Base-by-base conservation (phyloP, 2,113 vertebrate genomes). In the Sarotherodon lohbergeri region DNA sequence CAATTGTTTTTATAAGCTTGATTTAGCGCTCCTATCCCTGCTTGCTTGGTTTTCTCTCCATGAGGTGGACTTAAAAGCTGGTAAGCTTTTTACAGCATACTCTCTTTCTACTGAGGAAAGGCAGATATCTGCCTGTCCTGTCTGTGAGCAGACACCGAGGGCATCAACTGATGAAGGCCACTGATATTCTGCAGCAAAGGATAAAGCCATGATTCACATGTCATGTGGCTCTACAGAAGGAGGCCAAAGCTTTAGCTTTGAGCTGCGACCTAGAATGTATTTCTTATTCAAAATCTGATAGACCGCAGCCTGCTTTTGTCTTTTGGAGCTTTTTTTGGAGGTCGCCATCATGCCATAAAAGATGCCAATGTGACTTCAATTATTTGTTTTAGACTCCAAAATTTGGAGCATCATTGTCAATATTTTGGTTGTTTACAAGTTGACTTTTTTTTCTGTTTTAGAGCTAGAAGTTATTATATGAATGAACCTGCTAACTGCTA, bases 181-280 rank as follows among this genome's bases (percentile, higher is more conserved):
- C 86, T 84, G 86, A 89, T 90, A 82, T 82, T 87, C 83, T 86
- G 86, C 81, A 16, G 63, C 22, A 27, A 11, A 66, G 50, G 68
- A 90, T 88, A 84, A 89, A 90, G 24, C 73, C 39, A 34, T 88
- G 87, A 91, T 76, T 91, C 89, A 86, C 36, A 86, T 68, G 19
- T 81, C 54, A 36, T 71, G 76, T 50, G 32, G 85, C 86, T 56
- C 17, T 59, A 87, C 3, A 6, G 39, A 90, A 41, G 56, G 78
- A 79, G 10, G n/a, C 16, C 52, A 83, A 81, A 80, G 84, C 56
- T 59, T 39, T 73, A 71, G 36, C 88, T 29, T 73, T 73, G 57
- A 11, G 9, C 46, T 79, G 54, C 24, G 63, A 61, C 85, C n/a
- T 83, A 50, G 84, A 29, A 71, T 92, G 27, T 84, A 22, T 56